phyloP scores from a whole-genome alignment of 2,888 invertebrate genomes.

The Chymomyza caudatula region DNA sequence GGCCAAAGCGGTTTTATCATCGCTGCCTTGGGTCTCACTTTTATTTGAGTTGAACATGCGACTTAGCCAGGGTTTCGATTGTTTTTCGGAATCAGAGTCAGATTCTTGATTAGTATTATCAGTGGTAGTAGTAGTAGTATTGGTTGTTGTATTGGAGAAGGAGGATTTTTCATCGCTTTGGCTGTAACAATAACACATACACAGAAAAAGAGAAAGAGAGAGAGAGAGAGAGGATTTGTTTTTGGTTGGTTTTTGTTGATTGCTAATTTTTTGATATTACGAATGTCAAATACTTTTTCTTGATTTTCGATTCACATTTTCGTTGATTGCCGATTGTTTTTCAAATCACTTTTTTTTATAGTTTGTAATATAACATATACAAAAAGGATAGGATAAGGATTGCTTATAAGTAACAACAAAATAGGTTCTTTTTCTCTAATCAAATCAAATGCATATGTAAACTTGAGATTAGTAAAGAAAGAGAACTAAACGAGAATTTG shows the following conservation, averaged over 20 bases:
- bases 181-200: constrained; percentile 77
- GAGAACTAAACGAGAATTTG: constrained; percentile 24
- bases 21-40: constrained; percentile 36
- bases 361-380: constrained; percentile 17
- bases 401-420: constrained; percentile 24
- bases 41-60: constrained; percentile 75
- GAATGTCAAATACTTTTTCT: constrained; percentile 17
- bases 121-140: constrained; percentile 62
- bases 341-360: neutral
- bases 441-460: constrained; percentile 8
- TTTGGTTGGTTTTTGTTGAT: constrained; percentile 41
- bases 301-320: constrained; percentile 1
- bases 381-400: constrained; percentile 35
- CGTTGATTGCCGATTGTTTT: constrained; percentile 39
- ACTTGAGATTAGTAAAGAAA: constrained; percentile 29
- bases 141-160: constrained; percentile 70
- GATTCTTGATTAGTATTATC: constrained; percentile 64
- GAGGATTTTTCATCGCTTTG: constrained; percentile 75
- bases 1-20: constrained; percentile 18
- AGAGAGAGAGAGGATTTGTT: constrained; percentile 31
- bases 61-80: constrained; percentile 77
- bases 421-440: constrained; percentile 27
- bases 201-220: constrained; percentile 55
- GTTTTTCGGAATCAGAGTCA: constrained; percentile 60
- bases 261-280: constrained; percentile 27